Base-by-base conservation (phyloP, 2,797 vertebrate genomes). In the Knipowitschia caucasica region DNA sequence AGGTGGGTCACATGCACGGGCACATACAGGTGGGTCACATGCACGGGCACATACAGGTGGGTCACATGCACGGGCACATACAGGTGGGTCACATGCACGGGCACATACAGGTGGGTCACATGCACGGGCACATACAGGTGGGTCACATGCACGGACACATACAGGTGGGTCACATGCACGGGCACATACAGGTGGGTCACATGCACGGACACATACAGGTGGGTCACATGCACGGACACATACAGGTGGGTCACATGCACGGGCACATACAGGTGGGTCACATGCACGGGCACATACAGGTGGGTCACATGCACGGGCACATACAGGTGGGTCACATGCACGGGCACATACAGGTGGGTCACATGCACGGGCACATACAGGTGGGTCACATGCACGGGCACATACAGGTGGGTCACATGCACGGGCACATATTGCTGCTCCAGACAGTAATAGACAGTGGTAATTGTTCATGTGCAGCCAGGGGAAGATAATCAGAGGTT, bases 131-230 rank as follows among this genome's bases (percentile, higher is more conserved):
- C 71, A 79, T 89, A 30, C 95, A 99, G 72, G 94, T 98, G 63
- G 89, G 95, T 69, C 30, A 50, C 69, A 96, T 99, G 93, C 96
- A 99, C 33, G 92, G 92, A 2, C 95, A 94, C 71, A 79, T 89
- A 30, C 95, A 99, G 72, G 94, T 98, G 63, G 89, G 95, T 69
- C 30, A 50, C 69, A 96, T 99, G 93, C 96, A 99, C 33, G 92
- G 92, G 2, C 95, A 94, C 71, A 79, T 89, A 30, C 95, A 99
- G 72, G 94, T 98, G 63, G 89, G 95, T 69, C 30, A 50, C 69
- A 96, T 99, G 93, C 96, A 99, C 33, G 92, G 92, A 2, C 95
- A 94, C 71, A 79, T 89, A 30, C 95, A 99, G 72, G 94, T 98
- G 63, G 89, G 95, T 69, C 30, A 50, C 69, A 96, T 99, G 93